phyloP scores from a whole-genome alignment of 2,888 invertebrate species.

The Parnassius glacialis region DNA sequence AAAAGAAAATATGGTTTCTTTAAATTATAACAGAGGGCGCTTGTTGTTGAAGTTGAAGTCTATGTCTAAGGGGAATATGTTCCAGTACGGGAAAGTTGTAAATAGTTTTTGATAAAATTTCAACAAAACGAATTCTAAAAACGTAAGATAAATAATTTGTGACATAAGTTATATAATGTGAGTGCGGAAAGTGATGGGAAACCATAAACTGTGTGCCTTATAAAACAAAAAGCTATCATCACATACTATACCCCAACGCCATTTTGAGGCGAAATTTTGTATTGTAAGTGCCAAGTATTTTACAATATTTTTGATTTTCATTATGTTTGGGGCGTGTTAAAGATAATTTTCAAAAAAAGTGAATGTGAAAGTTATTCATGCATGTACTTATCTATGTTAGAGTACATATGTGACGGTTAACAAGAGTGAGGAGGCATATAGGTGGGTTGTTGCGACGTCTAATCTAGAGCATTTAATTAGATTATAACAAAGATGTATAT shows the following conservation, averaged over 20 bases:
- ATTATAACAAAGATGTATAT: constrained; percentile 43
- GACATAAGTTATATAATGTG: constrained; percentile 56
- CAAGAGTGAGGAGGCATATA: constrained; percentile 58
- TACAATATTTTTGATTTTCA: constrained; percentile 70
- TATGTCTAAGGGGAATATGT: constrained; percentile 37
- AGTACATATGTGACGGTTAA: constrained; percentile 45
- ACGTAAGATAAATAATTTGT: constrained; percentile 53
- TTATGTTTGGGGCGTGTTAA: constrained; percentile 47
- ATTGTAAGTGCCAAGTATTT: constrained; percentile 82
- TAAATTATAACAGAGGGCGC: constrained; percentile 37
- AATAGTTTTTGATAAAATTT: constrained; percentile 69
- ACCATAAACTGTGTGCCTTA: constrained; percentile 62
- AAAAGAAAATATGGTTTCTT: constrained; percentile 13
- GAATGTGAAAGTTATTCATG: constrained; percentile 44
- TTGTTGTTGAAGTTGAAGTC: constrained; percentile 29
- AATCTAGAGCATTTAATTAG: constrained; percentile 66
- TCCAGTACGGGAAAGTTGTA: constrained; percentile 76
- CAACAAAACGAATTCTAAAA: constrained; percentile 45
- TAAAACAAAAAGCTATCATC: constrained; percentile 80
- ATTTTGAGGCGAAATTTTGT: constrained; percentile 82
- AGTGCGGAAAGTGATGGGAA: constrained; percentile 61
- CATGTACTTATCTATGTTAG: constrained; percentile 40
- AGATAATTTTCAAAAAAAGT: constrained; percentile 47
- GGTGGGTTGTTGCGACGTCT: constrained; percentile 67
- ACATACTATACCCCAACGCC: constrained; percentile 81